These are phyloP conservation scores for Synergus umbraculus DNA, from an alignment of 2,888 invertebrate genomes.

Conservation along the genomic window DNA sequence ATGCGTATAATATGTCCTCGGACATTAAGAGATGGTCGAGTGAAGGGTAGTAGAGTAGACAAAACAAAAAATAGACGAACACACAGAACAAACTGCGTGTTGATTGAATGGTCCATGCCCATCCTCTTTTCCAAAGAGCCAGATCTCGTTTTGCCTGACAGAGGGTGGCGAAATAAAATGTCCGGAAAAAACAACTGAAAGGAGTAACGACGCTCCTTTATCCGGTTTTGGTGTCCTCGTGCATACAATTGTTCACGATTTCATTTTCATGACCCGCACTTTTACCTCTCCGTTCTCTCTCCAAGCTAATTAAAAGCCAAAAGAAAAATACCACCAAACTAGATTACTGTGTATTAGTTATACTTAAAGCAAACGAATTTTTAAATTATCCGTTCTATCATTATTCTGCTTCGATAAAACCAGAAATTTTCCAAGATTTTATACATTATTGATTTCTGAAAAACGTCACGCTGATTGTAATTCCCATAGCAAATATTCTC, in stretches of 20 bases:
- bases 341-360: not conserved
- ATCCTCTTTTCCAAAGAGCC: conserved; percentile 14
- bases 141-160: conserved; percentile 10
- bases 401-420: not conserved
- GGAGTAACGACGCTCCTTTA: conserved; percentile 7
- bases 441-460: not conserved
- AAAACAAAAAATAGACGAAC: conserved; percentile 19
- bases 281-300: not conserved
- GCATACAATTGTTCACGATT: conserved; percentile 7
- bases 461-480: not conserved
- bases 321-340: not conserved
- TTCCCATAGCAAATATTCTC: not conserved
- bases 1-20: no score
- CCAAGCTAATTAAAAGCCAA: not conserved
- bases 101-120: conserved; percentile 33
- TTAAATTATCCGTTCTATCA: no score
- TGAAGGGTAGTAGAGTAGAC: conserved; percentile 29
- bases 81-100: conserved; percentile 23
- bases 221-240: conserved; percentile 17
- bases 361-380: not conserved
- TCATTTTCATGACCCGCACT: not conserved
- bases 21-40: no score
- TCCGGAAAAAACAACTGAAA: conserved; percentile 2
- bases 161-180: conserved; percentile 26
- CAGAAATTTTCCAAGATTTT: not conserved